Conservation (phyloP, 2,113 vertebrate genomes). For the Gambusia affinis region DNA sequence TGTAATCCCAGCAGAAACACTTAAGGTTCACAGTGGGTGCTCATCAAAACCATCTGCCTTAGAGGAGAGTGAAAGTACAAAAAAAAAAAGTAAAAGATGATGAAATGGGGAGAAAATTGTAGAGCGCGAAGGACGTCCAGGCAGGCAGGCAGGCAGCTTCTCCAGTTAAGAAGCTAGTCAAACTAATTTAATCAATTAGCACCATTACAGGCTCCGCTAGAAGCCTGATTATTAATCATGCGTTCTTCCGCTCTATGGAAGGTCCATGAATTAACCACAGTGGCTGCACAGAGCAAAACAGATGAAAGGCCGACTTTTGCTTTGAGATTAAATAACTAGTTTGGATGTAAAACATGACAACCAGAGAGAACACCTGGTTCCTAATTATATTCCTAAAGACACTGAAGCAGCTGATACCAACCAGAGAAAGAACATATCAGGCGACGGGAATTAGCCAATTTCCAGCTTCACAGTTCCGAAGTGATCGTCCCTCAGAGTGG, state of each 20-base stretch:
- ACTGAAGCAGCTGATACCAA: background rate
- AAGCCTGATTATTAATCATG: slow-evolving; percentile 95
- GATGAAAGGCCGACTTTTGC: background rate
- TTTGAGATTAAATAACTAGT: slow-evolving; percentile 6
- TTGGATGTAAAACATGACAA: slow-evolving; percentile 5
- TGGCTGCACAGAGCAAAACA: slow-evolving; percentile 18
- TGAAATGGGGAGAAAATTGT: slow-evolving; percentile 32
- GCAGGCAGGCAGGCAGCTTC: slow-evolving; percentile 37
- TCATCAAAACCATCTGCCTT: slow-evolving; percentile 99
- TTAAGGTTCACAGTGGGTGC: slow-evolving; percentile 99
- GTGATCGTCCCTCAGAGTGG: background rate
- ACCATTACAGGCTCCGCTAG: slow-evolving; percentile 97
- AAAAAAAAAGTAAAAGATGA: slow-evolving; percentile 79
- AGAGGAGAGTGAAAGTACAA: slow-evolving; percentile 86
- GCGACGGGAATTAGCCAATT: background rate
- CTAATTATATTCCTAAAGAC: background rate
- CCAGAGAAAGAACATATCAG: background rate
- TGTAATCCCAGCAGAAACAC: slow-evolving; percentile 99
- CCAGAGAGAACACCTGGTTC: background rate
- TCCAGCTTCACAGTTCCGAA: background rate
- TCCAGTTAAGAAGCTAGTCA: slow-evolving; percentile 74
- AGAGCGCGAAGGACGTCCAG: slow-evolving; percentile 66
- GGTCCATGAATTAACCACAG: slow-evolving; percentile 6
- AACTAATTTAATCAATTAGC: slow-evolving; percentile 99
- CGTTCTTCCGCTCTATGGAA: slow-evolving; percentile 89